Evolutionary conservation across 1,140 invertebrate species (phyloP).

Genomic region (Diuraphis noxia): DNA sequence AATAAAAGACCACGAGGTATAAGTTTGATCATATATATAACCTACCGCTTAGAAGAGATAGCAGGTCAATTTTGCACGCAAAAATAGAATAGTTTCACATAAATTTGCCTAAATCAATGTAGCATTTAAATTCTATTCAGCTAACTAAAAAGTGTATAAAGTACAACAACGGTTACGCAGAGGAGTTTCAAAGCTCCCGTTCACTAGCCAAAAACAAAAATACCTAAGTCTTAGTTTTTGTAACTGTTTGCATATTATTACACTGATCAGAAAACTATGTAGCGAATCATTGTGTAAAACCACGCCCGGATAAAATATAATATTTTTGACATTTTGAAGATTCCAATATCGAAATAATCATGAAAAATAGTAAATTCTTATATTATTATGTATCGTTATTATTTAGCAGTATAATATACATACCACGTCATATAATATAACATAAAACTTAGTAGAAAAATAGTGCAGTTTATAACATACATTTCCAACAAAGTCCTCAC

Average conservation of each 20-base stretch:
- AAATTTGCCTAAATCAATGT: neutral
- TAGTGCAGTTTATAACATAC: too few species aligned
- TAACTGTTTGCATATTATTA: neutral
- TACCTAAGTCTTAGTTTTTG: neutral
- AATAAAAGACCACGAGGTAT: neutral
- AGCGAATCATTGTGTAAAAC: neutral
- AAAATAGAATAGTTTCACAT: neutral
- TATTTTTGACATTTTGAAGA: neutral
- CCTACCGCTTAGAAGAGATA: neutral
- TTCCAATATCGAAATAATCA: neutral
- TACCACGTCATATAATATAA: too few species aligned
- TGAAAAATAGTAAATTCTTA: neutral
- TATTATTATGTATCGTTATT: neutral
- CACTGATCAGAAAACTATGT: neutral
- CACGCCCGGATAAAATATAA: neutral
- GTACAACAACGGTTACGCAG: neutral
- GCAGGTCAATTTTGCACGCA: too few species aligned
- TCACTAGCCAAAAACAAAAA: neutral
- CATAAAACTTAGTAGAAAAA: too few species aligned
- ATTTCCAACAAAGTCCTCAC: neutral
- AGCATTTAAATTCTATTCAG: neutral
- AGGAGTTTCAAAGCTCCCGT: neutral
- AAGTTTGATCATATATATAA: neutral
- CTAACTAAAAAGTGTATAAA: neutral
- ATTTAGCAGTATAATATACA: too few species aligned